Percentiles rank a stretch among this genome's conserved stretches.
Evolutionary conservation across 2,797 vertebrate genomes (phyloP).

Genomic region (Glossophaga mutica): DNA sequence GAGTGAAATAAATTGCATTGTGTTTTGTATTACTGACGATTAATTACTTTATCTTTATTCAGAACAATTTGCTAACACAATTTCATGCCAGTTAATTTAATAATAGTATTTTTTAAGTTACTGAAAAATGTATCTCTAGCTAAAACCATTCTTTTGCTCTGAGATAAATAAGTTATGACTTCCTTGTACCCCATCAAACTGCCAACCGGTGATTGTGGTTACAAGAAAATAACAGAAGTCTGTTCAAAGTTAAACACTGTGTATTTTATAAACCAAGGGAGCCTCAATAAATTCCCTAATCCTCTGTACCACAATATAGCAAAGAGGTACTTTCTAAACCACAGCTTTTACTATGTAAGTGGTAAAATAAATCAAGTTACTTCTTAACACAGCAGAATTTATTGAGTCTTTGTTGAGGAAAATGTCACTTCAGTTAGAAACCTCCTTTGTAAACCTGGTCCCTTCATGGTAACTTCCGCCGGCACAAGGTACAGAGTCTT

Average conservation of each 20-base stretch:
- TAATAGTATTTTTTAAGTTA: not conserved
- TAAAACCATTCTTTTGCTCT: not conserved
- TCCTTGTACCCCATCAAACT: not conserved
- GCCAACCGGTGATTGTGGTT: not conserved
- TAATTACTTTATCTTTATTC: not conserved
- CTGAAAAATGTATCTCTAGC: not conserved
- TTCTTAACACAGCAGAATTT: constrained; percentile 21
- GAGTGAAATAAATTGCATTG: not conserved
- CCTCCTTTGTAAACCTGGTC: constrained; percentile 21
- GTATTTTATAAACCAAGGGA: constrained; percentile 32
- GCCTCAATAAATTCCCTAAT: not conserved
- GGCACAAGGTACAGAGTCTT: not conserved
- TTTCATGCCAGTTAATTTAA: not conserved
- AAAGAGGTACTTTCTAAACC: constrained; percentile 28
- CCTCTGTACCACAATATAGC: not conserved
- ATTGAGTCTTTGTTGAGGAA: constrained; percentile 46
- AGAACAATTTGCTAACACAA: not conserved
- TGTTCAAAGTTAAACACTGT: constrained; percentile 36
- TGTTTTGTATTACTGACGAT: not conserved
- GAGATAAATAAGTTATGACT: not conserved
- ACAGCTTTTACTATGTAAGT: constrained; percentile 47
- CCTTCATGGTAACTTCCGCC: not conserved
- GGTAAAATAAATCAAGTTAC: constrained; percentile 50
- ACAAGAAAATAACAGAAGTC: not conserved
- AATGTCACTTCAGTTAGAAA: constrained; percentile 40